A percentile compares a stretch with the other conserved stretches of the same genome.
Conservation (phyloP, 2,797 vertebrate species). For the Propithecus perrieri region DNA sequence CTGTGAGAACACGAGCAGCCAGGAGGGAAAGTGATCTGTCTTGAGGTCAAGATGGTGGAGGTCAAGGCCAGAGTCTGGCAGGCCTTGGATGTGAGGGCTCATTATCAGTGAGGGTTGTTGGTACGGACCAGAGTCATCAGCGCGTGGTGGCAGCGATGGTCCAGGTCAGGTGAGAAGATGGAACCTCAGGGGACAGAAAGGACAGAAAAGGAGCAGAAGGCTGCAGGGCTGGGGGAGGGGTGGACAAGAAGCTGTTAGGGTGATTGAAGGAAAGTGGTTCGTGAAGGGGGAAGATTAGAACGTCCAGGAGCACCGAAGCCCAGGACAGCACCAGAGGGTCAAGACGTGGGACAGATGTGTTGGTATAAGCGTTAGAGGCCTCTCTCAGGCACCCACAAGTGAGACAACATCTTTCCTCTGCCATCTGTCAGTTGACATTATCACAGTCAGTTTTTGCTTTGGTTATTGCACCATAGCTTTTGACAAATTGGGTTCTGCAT, state of each 20-base stretch:
- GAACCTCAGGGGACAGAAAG: background rate
- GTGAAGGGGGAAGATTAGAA: background rate
- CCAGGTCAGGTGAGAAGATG: background rate
- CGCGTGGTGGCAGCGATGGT: accelerated
- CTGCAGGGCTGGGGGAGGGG: background rate
- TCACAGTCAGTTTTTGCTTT: background rate
- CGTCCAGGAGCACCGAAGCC: background rate
- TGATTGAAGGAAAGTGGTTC: background rate
- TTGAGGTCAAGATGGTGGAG: background rate
- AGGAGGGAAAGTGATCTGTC: background rate
- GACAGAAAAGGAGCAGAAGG: background rate
- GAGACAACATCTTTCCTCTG: background rate
- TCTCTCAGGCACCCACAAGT: background rate
- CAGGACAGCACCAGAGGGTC: background rate
- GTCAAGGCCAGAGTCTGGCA: background rate
- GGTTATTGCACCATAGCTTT: background rate
- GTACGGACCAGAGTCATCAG: background rate
- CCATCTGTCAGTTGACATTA: background rate
- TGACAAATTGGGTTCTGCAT: background rate
- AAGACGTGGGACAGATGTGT: background rate
- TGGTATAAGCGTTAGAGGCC: background rate
- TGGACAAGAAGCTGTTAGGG: background rate
- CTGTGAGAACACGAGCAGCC: no score
- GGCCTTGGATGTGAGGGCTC: background rate
- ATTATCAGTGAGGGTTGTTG: accelerated